Conservation (phyloP, 2,888 invertebrate species). For the Xestobium rufovillosum region DNA sequence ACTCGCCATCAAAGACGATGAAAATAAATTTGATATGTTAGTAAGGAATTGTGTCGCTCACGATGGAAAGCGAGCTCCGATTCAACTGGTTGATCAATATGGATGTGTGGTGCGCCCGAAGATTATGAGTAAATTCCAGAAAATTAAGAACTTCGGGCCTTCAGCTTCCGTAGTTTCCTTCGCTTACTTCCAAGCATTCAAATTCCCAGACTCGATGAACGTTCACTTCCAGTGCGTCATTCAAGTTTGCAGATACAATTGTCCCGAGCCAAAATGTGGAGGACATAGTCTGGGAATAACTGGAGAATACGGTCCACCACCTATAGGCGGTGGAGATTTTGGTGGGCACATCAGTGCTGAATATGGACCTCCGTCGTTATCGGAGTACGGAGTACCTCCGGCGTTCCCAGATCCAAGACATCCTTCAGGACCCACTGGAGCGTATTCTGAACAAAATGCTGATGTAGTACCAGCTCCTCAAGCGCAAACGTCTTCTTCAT, state of each 20-base stretch:
- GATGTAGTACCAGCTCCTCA: constrained; percentile 76
- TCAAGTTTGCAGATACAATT: constrained; percentile 89
- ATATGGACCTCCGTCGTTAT: constrained; percentile 62
- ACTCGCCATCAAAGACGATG: constrained; percentile 89
- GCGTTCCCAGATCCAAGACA: constrained; percentile 83
- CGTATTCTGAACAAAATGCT: constrained; percentile 74
- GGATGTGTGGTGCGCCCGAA: constrained; percentile 91
- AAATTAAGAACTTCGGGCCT: constrained; percentile 91
- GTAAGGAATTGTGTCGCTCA: constrained; percentile 92
- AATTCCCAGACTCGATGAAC: constrained; percentile 95
- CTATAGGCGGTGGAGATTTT: constrained; percentile 41
- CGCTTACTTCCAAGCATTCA: constrained; percentile 94
- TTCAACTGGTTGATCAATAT: constrained; percentile 86
- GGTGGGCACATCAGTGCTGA: constrained; percentile 48
- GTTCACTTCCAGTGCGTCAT: constrained; percentile 96
- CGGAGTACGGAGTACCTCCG: constrained; percentile 68
- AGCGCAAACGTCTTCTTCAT: constrained; percentile 65
- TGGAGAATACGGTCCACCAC: constrained; percentile 61
- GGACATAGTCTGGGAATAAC: constrained; percentile 50
- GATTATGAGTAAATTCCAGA: constrained; percentile 93
- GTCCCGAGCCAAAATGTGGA: constrained; percentile 85
- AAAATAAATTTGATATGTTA: constrained; percentile 93
- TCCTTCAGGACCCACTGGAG: constrained; percentile 75
- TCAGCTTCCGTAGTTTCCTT: constrained; percentile 91
- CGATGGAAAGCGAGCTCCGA: constrained; percentile 88